Evolutionary conservation across 2,797 vertebrate genomes (phyloP), one percentile per base, ranked within the genome.

Genomic region (Carapus acus): DNA sequence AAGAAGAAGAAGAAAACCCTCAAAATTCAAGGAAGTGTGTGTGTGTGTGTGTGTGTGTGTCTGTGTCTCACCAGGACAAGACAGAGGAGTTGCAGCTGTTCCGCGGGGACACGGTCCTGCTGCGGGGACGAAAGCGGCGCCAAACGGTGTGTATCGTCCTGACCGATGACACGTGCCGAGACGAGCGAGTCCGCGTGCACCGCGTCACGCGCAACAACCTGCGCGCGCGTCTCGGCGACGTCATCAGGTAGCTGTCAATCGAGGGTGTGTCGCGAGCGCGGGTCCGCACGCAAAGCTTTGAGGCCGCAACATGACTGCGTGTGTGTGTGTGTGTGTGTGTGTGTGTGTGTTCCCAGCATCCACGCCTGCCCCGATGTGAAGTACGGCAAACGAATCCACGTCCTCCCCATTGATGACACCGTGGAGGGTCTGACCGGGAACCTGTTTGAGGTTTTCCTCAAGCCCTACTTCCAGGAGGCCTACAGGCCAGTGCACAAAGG

Each of bases 281-380:
- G n/a, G n/a, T n/a, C n/a, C n/a, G n/a, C n/a, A n/a, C n/a, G n/a
- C n/a, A n/a, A n/a, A n/a, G n/a, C n/a, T n/a, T n/a, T n/a, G n/a
- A n/a, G n/a, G n/a, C n/a, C n/a, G n/a, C n/a, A n/a, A n/a, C n/a
- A n/a, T n/a, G n/a, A n/a, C n/a, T 27, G 24, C 9, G 24, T 27
- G 24, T 54, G 22, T 43, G 16, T 23, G 19, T 43, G 16, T 36
- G 12, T 29, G 7, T 53, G 7, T 45, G 42, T 45, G 40, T 38
- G 14, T 33, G 6, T 20, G 2, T 34, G 12, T 49, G 31, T 53
- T 61, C 63, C 19, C 83, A 97, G 94, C 79, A 94, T 97, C 78
- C 91, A 97, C 49, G 91, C 94, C 12, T 97, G 93, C 58, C 94
- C 93, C 50, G 94, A 97, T 82, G 92, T 97, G 69, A 97, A 97